Percentiles rank a stretch among this genome's conserved stretches.
Evolutionary conservation across 1,140 invertebrate genomes (phyloP).

Genomic region (Pseudomyrmex sp.): DNA sequence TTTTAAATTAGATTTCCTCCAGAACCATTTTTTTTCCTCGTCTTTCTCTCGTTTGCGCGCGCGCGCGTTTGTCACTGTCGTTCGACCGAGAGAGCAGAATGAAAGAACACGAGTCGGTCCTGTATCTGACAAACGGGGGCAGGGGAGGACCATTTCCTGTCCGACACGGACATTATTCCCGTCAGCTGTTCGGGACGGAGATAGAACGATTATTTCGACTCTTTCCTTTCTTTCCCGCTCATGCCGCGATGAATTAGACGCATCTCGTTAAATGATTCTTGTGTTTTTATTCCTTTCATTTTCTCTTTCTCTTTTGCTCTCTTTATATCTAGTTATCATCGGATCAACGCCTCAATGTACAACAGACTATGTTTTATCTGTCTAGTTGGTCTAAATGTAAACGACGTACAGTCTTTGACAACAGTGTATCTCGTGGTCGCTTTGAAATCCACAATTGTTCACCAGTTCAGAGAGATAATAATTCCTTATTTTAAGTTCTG

Average conservation of each 20-base stretch:
- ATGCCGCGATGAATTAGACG: conserved; percentile 17
- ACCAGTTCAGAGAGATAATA: conserved; percentile 1
- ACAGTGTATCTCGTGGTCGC: not conserved
- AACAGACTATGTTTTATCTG: conserved; percentile 61
- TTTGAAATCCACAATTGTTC: not conserved
- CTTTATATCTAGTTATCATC: conserved; percentile 65
- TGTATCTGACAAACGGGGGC: conserved; percentile 30
- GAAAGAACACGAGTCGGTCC: conserved; percentile 56
- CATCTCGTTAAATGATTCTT: conserved; percentile 29
- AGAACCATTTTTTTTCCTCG: conserved; percentile 42
- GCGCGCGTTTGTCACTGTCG: conserved; percentile 36
- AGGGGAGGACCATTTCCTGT: conserved; percentile 69
- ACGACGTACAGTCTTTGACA: conserved; percentile 41
- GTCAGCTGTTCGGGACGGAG: conserved; percentile 65
- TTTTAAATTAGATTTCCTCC: conserved; percentile 55
- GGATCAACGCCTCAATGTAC: conserved; percentile 59
- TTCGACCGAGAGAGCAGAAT: conserved; percentile 5
- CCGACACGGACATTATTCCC: conserved; percentile 64
- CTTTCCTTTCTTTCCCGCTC: conserved; percentile 9
- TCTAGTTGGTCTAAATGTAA: conserved; percentile 56
- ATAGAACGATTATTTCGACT: conserved; percentile 37
- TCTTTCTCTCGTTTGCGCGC: conserved; percentile 13
- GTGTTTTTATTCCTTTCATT: conserved; percentile 57
- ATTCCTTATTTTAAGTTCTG: conserved; percentile 18
- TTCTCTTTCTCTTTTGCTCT: conserved; percentile 61